A percentile compares a stretch with the other conserved stretches of the same genome.
These are phyloP conservation scores for Drosophila melanogaster DNA, from an alignment of 1,140 invertebrate genomes.

Conservation along the genomic window Release_6_plus_ISO1_MT NC_004354.4:19778501-19779000, in stretches of 20 bases:
- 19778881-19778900: constrained; percentile 66
- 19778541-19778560: constrained; percentile 47
- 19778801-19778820: constrained; percentile 68
- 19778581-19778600: constrained; percentile 60
- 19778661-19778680: constrained; percentile 51
- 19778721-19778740: constrained; percentile 77
- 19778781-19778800: constrained; percentile 61
- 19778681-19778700: constrained; percentile 61
- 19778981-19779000: constrained; percentile 61
- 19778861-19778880: background rate
- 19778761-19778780: constrained; percentile 63
- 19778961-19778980: constrained; percentile 76
- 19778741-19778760: constrained; percentile 75
- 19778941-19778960: constrained; percentile 83
- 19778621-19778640: constrained; percentile 75
- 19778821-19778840: constrained; percentile 64
- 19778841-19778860: constrained; percentile 28
- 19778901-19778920: constrained; percentile 85
- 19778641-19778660: constrained; percentile 56
- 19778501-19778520: constrained; percentile 34
- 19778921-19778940: constrained; percentile 83
- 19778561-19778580: constrained; percentile 55
- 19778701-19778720: constrained; percentile 62
- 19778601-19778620: constrained; percentile 71
- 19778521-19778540: constrained; percentile 44